Conservation (phyloP, 1,140 invertebrate species). For the Phenacoccus solenopsis region DNA sequence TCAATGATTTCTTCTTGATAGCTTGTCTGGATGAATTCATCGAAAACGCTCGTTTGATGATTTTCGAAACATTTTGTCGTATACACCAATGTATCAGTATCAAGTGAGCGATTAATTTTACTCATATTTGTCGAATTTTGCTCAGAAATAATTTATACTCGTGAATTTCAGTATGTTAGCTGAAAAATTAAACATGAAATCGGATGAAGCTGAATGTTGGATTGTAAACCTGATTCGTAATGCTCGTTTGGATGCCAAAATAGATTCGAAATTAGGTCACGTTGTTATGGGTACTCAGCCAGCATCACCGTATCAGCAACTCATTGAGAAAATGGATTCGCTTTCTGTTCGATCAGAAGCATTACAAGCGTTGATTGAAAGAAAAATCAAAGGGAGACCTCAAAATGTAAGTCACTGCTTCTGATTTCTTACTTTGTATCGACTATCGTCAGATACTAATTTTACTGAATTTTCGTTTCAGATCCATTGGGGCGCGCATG, state of each 20-base stretch:
- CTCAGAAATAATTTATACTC: too few species aligned
- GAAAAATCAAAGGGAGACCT: slow-evolving; percentile 58
- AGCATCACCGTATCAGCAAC: slow-evolving; percentile 92
- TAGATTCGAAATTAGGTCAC: slow-evolving; percentile 96
- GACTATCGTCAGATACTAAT: too few species aligned
- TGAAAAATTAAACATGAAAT: slow-evolving; percentile 95
- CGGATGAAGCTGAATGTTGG: slow-evolving; percentile 97
- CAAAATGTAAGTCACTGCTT: slow-evolving; percentile 21
- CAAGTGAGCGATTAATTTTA: slow-evolving; percentile 19
- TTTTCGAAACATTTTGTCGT: slow-evolving; percentile 98
- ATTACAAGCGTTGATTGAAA: slow-evolving; percentile 61
- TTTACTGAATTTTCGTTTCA: neutral
- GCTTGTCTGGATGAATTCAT: slow-evolving; percentile 94
- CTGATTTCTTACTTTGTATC: too few species aligned
- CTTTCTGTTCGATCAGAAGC: slow-evolving; percentile 77
- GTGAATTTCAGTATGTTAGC: slow-evolving; percentile 72
- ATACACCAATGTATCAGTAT: slow-evolving; percentile 99
- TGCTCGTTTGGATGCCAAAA: slow-evolving; percentile 95
- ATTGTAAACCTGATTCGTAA: slow-evolving; percentile 98
- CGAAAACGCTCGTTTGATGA: slow-evolving; percentile 97
- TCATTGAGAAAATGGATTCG: slow-evolving; percentile 96
- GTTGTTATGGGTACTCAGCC: slow-evolving; percentile 99
- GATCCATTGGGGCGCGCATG: slow-evolving; percentile 7
- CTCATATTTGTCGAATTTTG: neutral
- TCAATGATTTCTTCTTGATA: slow-evolving; percentile 96